Percentiles rank a stretch among this genome's conserved stretches.
These are phyloP conservation scores for Scolopax mira DNA, from an alignment of 2,113 vertebrate genomes.

Conservation along the genomic window DNA sequence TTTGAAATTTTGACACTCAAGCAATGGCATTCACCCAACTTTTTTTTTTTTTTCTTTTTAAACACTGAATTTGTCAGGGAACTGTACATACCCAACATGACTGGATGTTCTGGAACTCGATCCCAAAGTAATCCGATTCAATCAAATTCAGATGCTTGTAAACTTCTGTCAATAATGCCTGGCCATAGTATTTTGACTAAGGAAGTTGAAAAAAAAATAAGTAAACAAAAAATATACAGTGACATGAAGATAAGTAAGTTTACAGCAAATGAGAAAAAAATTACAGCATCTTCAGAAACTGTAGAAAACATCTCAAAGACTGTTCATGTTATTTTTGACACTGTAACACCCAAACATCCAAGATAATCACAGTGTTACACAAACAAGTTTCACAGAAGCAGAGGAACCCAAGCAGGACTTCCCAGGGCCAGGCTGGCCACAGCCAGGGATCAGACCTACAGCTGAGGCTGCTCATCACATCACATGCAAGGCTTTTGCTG, in stretches of 20 bases:
- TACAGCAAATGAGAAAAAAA: background rate
- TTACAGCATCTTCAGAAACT: background rate
- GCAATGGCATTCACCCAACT: background rate
- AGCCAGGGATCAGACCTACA: too few relatives aligned
- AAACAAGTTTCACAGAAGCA: background rate
- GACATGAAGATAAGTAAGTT: background rate
- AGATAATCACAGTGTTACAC: fast-evolving
- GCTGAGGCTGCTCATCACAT: background rate
- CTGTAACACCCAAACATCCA: background rate
- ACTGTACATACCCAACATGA: constrained; percentile 87
- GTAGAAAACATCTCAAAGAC: background rate
- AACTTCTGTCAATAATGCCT: constrained; percentile 81
- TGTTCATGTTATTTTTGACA: background rate
- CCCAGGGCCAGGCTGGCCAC: too few relatives aligned
- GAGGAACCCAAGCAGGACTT: background rate
- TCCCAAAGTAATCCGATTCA: constrained; percentile 95
- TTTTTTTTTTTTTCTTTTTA: background rate
- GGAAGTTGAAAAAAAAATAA: background rate
- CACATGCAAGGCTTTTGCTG: too few relatives aligned
- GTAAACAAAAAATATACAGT: background rate
- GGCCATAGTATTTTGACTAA: constrained; percentile 83
- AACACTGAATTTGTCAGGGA: background rate
- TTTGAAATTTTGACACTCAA: background rate
- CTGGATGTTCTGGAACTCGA: constrained; percentile 91
- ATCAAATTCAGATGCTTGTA: constrained; percentile 89